Base-by-base conservation (phyloP, 2,797 vertebrate species). In the Echeneis naucrates region DNA sequence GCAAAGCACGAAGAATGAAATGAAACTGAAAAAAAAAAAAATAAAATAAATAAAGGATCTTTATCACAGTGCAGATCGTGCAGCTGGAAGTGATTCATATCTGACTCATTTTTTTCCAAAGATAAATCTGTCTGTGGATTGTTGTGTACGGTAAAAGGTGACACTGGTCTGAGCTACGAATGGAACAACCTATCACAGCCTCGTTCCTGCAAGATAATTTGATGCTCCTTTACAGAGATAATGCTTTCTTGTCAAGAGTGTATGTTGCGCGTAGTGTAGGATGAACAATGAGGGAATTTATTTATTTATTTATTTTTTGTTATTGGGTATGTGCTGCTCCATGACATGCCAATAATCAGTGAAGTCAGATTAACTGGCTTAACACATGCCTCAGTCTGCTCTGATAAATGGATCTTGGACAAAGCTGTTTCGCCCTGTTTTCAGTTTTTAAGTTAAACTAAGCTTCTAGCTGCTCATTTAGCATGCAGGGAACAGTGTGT, bases 1-100 rank as follows among this genome's bases (percentile, higher is more conserved):
- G n/a, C n/a, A 40, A 65, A 59, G 51, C 26, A 23, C 51, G 42
- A 60, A 9, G 21, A 48, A 58, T 40, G 3, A 21, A 53, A 52
- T 32, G 14, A 17, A 37, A 14, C 5, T 16, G 1, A 35, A 16
- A 21, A 60, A 4, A 21, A 27, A 66, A 13, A 12, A 11, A 17
- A 27, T n/a, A 56, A 47, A n/a, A n/a, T n/a, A n/a, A n/a, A n/a
- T n/a, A n/a, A n/a, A n/a, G 21, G 11, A 0, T 23, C 59, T 40
- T 30, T 12, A 32, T 61, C 5, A 1, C 7, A 27, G 2, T 5
- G 3, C 16, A 24, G 51, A 27, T 1, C n/a, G 24, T 23, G 2
- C 19, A 60, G 61, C 37, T 67, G 47, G 23, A 14, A 38, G 33
- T 33, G 38, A 4, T 72, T 30, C 57, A 21, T 48, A 26, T 19